Base-by-base conservation (phyloP, 2,888 invertebrate genomes). In the Tethea ocularis region DNA sequence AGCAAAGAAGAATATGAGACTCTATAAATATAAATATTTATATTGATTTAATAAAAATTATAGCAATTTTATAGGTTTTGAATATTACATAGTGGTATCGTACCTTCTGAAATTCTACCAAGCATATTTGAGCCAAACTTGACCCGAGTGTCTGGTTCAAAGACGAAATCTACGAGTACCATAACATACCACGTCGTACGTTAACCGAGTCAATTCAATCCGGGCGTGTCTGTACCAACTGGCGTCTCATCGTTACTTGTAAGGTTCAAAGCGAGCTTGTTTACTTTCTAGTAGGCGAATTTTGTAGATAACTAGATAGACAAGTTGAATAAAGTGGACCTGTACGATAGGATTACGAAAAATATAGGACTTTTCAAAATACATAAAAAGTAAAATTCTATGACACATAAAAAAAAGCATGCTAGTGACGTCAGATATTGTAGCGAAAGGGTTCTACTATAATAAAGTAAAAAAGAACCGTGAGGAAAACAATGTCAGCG, bases 171-270 rank as follows among this genome's bases (percentile, higher is more conserved):
- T 20, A 46, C 17, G 17, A 46, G 41, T 17, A 46, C 41, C 41
- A 20, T 46, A 46, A 20, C 41, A 46, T 46, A 46, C 17, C 20
- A 17, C 41, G 17, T 20, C 17, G 41, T 10, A 46, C 41, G 17
- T 46, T 17, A 46, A 46, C 41, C 41, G 20, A 46, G 46, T 46
- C 46, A 10, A 46, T 46, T 46, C 46, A 46, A n/a, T 46, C 46
- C 20, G 46, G 20, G 20, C 46, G 46, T 46, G 46, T 7, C 7
- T 46, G 46, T 17, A 46, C 20, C 46, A 46, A 46, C 46, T 46
- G 46, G 46, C 46, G 46, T 46, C 46, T 46, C 10, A 46, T 20
- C 46, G 20, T 46, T 46, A 46, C 46, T 20, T 46, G 46, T 20
- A 46, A 46, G 46, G 46, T 20, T 20, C 20, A 5, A 17, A 46